Conservation (phyloP, 2,797 vertebrate species). For the Craterocephalus amniculus region DNA sequence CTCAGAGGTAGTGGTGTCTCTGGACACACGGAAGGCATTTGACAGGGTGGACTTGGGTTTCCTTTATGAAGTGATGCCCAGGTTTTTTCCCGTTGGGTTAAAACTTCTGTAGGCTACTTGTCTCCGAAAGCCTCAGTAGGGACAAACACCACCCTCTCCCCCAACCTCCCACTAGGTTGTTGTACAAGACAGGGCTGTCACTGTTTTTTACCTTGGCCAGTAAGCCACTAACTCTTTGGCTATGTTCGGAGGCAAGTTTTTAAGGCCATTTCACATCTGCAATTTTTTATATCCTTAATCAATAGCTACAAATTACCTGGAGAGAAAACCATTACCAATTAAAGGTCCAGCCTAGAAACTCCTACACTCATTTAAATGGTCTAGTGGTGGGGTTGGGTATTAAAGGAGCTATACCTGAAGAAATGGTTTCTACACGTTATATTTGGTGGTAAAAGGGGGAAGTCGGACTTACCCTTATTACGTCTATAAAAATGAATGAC, state of each 20-base stretch:
- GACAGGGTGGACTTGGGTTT: too few species aligned
- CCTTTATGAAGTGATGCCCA: background rate
- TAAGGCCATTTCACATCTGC: too few species aligned
- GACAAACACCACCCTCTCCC: background rate
- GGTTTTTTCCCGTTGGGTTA: background rate
- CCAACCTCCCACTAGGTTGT: background rate
- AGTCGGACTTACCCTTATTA: too few species aligned
- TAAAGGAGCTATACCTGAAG: background rate
- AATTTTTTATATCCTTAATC: background rate
- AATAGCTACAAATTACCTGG: background rate
- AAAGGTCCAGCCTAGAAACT: background rate
- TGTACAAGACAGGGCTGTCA: background rate
- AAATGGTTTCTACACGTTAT: too few species aligned
- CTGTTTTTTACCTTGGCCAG: background rate
- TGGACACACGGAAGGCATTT: background rate
- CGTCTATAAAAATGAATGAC: too few species aligned
- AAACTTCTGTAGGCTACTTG: background rate
- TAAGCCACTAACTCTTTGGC: background rate
- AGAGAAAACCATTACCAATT: background rate
- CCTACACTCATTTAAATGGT: background rate
- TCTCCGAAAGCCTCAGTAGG: background rate
- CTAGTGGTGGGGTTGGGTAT: background rate
- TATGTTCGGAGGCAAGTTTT: too few species aligned
- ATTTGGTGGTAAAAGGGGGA: too few species aligned
- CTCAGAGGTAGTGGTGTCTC: background rate